These are phyloP conservation scores for Falco biarmicus DNA, from an alignment of 2,797 vertebrate species.

Conservation along the genomic window DNA sequence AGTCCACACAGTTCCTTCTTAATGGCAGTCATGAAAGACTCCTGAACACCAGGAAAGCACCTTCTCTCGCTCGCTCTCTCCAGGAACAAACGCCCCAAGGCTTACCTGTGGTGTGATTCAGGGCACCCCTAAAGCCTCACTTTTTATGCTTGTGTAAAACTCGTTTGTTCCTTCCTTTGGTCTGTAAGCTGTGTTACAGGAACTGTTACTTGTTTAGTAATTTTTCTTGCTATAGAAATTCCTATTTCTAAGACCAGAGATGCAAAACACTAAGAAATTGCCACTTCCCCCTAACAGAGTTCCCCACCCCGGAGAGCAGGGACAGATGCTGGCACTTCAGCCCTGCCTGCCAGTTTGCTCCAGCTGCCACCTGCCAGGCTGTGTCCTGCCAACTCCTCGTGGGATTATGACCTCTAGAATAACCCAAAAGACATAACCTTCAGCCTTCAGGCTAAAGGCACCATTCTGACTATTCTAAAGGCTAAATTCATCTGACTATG, in stretches of 20 bases:
- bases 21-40: not conserved
- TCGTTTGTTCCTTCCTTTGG: not conserved
- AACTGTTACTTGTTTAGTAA: not conserved
- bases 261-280: not conserved
- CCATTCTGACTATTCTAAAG: too few relatives aligned
- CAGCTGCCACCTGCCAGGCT: not conserved
- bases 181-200: not conserved
- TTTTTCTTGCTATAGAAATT: not conserved
- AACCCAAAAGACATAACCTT: not conserved
- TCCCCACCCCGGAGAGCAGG: fast-evolving
- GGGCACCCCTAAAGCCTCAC: not conserved
- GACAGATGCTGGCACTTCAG: not conserved
- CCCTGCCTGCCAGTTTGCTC: not conserved
- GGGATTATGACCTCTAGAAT: not conserved
- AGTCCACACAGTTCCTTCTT: not conserved
- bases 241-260: not conserved
- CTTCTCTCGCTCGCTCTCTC: not conserved
- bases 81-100: not conserved
- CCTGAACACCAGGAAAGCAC: not conserved
- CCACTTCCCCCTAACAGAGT: not conserved
- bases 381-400: not conserved
- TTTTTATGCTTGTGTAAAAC: not conserved
- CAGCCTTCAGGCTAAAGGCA: not conserved
- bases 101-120: not conserved
- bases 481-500: not conserved